A percentile compares a stretch with the other conserved stretches of the same genome.
phyloP scores from a whole-genome alignment of 2,797 vertebrate genomes.

The Adrianichthys oophorus region DNA sequence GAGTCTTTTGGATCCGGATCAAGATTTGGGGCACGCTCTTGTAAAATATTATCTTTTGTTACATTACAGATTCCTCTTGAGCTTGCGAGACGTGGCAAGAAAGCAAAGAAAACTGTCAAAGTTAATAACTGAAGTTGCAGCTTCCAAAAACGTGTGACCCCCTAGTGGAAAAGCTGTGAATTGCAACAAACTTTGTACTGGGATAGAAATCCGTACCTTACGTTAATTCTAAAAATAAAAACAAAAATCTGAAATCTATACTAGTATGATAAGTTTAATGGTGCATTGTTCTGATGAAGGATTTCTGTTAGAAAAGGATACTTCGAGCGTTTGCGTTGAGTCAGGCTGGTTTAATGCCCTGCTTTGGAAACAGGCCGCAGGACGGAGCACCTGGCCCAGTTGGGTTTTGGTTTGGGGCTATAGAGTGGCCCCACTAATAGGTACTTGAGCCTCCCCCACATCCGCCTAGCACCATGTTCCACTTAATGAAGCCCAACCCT shows the following conservation, averaged over 20 bases:
- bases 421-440: constrained; percentile 68
- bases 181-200: neutral
- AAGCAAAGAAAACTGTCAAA: too few species aligned
- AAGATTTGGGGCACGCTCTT: neutral
- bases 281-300: neutral
- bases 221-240: too few species aligned
- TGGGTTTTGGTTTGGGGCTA: constrained; percentile 71
- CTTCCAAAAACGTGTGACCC: neutral
- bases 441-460: constrained; percentile 55
- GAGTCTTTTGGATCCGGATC: neutral
- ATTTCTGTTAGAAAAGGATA: constrained; percentile 11
- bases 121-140: too few species aligned
- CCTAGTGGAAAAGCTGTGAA: neutral
- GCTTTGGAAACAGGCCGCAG: constrained; percentile 49
- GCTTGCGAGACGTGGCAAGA: too few species aligned
- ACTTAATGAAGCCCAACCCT: constrained; percentile 73
- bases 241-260: too few species aligned
- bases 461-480: constrained; percentile 59
- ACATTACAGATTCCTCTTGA: too few species aligned
- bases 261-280: too few species aligned
- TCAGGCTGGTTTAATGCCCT: constrained; percentile 32
- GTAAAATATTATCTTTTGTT: neutral
- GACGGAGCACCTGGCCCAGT: constrained; percentile 65
- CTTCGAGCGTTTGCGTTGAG: constrained; percentile 36
- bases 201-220: too few species aligned